Percentiles rank a stretch among this genome's conserved stretches.
Evolutionary conservation across 1,140 invertebrate genomes (phyloP).

Genomic region (Leptopilina clavipes): DNA sequence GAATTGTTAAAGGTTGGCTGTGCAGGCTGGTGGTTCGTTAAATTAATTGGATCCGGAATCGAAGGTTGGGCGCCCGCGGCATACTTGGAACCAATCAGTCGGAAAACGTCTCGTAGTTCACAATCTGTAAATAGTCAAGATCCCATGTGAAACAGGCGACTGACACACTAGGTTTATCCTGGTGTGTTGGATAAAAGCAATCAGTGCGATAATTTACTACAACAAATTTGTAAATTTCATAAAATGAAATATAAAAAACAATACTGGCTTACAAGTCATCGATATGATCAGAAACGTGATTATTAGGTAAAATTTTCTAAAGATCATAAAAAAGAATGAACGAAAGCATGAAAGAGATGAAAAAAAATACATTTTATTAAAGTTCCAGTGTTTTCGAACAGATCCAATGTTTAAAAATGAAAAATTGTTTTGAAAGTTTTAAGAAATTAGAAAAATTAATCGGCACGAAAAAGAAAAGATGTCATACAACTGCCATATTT

Average conservation of each 20-base stretch:
- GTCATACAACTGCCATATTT: slow-evolving; percentile 30
- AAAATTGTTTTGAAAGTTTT: neutral
- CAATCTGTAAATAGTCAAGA: slow-evolving; percentile 75
- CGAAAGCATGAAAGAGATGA: neutral
- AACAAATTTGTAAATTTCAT: neutral
- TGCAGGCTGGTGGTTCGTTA: slow-evolving; percentile 97
- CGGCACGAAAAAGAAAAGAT: neutral
- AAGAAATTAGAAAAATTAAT: neutral
- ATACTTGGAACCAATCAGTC: slow-evolving; percentile 88
- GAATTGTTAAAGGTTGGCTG: slow-evolving; percentile 93
- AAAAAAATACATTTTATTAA: neutral
- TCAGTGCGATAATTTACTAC: neutral
- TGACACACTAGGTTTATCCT: slow-evolving; percentile 69
- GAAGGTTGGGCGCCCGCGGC: slow-evolving; percentile 96
- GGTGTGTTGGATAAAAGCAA: slow-evolving; percentile 62
- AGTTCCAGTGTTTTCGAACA: neutral
- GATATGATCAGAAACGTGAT: neutral
- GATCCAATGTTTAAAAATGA: neutral
- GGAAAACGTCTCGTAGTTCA: slow-evolving; percentile 82
- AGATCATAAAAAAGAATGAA: neutral
- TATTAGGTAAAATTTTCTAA: too few relatives aligned
- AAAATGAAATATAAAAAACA: neutral
- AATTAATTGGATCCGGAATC: slow-evolving; percentile 81
- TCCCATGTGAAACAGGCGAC: slow-evolving; percentile 72
- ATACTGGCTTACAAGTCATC: neutral